These are phyloP conservation scores for Paramormyrops kingsleyae DNA, from an alignment of 2,113 vertebrate species.

Conservation along the genomic window DNA sequence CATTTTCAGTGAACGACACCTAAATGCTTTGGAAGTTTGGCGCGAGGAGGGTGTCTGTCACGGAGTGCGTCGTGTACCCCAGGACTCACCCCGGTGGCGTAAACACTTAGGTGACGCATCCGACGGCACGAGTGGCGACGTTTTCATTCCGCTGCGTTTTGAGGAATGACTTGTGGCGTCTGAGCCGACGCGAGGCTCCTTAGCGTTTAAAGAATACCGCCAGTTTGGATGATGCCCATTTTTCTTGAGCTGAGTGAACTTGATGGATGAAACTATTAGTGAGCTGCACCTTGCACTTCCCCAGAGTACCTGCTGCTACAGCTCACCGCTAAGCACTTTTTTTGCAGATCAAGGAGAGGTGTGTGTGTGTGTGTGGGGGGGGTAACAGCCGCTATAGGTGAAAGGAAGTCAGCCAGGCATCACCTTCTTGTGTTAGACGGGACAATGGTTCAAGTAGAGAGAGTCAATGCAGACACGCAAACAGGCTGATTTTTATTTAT, in stretches of 20 bases:
- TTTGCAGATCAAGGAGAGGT: slow-evolving; percentile 19
- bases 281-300: slow-evolving; percentile 66
- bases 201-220: slow-evolving; percentile 43
- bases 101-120: neutral
- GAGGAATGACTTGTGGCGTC: slow-evolving; percentile 61
- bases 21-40: neutral
- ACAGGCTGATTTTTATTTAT: neutral
- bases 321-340: slow-evolving; percentile 57
- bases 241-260: slow-evolving; percentile 54
- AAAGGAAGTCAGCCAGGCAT: slow-evolving; percentile 95
- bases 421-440: slow-evolving; percentile 81
- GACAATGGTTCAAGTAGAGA: slow-evolving; percentile 83
- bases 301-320: slow-evolving; percentile 69
- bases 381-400: slow-evolving; percentile 63
- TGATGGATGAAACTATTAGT: slow-evolving; percentile 74
- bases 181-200: slow-evolving; percentile 51
- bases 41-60: too few relatives aligned
- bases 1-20: neutral
- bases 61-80: neutral
- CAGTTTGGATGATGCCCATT: slow-evolving; percentile 34
- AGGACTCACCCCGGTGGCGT: neutral
- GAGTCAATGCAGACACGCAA: slow-evolving; percentile 62
- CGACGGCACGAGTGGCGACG: neutral
- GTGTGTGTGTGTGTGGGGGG: slow-evolving; percentile 24
- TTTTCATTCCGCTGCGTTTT: slow-evolving; percentile 43